These are phyloP conservation scores for Eulemur albifrons DNA, from an alignment of 2,797 vertebrate species.

Conservation along the genomic window DNA sequence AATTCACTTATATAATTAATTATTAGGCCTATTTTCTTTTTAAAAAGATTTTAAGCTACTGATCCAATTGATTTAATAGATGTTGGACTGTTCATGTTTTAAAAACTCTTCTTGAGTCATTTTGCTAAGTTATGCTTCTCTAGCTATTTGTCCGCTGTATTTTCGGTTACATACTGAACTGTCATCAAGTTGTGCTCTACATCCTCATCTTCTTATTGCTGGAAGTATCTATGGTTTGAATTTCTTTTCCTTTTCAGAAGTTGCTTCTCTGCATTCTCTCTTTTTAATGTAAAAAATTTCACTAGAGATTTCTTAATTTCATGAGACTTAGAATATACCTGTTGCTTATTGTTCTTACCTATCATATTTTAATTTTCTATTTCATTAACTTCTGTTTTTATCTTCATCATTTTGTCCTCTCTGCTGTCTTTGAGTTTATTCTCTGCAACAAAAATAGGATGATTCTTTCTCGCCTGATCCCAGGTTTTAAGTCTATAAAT, in stretches of 20 bases:
- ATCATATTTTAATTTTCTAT: background rate
- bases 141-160: background rate
- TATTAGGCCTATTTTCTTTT: background rate
- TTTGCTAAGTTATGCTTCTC: background rate
- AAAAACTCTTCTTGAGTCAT: background rate
- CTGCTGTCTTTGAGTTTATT: background rate
- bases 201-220: background rate
- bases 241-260: background rate
- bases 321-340: background rate
- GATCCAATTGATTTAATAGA: background rate
- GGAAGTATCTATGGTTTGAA: background rate
- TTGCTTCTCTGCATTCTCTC: background rate
- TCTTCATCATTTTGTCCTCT: background rate
- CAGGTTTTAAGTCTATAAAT: background rate
- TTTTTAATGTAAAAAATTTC: background rate
- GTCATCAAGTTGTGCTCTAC: background rate
- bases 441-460: background rate
- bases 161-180: background rate
- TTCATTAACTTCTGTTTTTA: background rate
- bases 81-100: background rate
- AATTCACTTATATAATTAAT: background rate
- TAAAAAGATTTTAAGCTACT: background rate
- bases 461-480: background rate
- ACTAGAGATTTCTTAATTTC: background rate
- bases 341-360: background rate